These are phyloP conservation scores for Drosophila suzukii DNA, from an alignment of 1,140 invertebrate species.

Conservation along the genomic window DNA sequence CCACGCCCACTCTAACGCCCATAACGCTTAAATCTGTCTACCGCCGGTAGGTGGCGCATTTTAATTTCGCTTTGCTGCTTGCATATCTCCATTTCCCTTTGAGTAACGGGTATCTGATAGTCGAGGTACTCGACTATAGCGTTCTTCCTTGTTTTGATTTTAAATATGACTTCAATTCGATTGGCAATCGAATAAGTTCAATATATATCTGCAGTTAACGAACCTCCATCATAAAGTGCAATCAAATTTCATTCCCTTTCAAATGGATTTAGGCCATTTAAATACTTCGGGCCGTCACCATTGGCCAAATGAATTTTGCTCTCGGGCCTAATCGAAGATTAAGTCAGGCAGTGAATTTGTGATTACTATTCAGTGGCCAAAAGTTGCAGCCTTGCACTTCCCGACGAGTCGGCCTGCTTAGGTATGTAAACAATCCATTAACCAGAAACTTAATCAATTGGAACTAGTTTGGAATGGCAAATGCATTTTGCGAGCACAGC, in stretches of 20 bases:
- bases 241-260: not conserved
- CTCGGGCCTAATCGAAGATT: conserved; percentile 19
- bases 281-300: not conserved
- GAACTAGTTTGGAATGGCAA: conserved; percentile 76
- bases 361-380: conserved; percentile 42
- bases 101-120: too few relatives aligned
- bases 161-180: too few relatives aligned
- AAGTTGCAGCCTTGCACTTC: conserved; percentile 43
- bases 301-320: conserved; percentile 7
- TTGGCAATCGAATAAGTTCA: too few relatives aligned
- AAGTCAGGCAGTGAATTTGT: conserved; percentile 35
- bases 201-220: too few relatives aligned
- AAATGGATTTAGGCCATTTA: not conserved
- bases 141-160: too few relatives aligned
- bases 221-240: not conserved
- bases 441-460: conserved; percentile 82
- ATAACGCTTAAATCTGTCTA: too few relatives aligned
- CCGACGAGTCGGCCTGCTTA: conserved; percentile 39
- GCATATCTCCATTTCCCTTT: too few relatives aligned
- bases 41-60: too few relatives aligned
- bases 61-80: too few relatives aligned
- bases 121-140: too few relatives aligned
- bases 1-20: too few relatives aligned
- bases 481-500: conserved; percentile 72
- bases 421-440: conserved; percentile 80